Conservation (phyloP, 1,140 invertebrate genomes). For the Chlorops oryzae region DNA sequence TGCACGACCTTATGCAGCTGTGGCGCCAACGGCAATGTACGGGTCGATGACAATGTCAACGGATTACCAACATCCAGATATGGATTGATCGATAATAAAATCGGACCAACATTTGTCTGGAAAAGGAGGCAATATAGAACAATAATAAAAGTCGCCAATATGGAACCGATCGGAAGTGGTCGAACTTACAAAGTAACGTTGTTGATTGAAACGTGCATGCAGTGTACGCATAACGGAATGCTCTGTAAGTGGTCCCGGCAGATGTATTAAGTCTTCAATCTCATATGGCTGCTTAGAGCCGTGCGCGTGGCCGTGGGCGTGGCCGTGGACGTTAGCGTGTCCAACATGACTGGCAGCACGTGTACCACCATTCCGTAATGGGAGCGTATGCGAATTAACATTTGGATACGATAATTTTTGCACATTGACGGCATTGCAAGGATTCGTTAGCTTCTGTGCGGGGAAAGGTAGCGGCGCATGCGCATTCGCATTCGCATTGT, state of each 20-base stretch:
- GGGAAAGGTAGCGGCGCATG: too few species aligned
- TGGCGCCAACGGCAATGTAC: conserved; percentile 60
- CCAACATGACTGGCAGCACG: too few species aligned
- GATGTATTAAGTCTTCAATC: conserved; percentile 84
- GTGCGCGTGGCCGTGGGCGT: not conserved
- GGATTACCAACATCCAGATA: conserved; percentile 82
- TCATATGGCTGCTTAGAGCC: conserved; percentile 37
- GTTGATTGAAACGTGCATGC: conserved; percentile 77
- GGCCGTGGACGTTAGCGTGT: too few species aligned
- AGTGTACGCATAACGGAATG: conserved; percentile 87
- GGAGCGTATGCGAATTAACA: conserved; percentile 29
- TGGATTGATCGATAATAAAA: conserved; percentile 81
- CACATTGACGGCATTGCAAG: too few species aligned
- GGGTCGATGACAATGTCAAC: conserved; percentile 78
- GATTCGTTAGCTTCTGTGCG: too few species aligned
- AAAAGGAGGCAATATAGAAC: not conserved
- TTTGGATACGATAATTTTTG: too few species aligned
- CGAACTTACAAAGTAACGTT: conserved; percentile 80
- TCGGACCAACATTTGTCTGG: conserved; percentile 89
- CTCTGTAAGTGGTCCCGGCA: conserved; percentile 85
- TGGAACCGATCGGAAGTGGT: not conserved
- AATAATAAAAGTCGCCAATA: not conserved
- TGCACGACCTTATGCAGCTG: conserved; percentile 82
- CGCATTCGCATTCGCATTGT: too few species aligned
- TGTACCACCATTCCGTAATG: too few species aligned